Evolutionary conservation across 2,797 vertebrate species (phyloP).

Genomic region (Cryptoprocta ferox): DNA sequence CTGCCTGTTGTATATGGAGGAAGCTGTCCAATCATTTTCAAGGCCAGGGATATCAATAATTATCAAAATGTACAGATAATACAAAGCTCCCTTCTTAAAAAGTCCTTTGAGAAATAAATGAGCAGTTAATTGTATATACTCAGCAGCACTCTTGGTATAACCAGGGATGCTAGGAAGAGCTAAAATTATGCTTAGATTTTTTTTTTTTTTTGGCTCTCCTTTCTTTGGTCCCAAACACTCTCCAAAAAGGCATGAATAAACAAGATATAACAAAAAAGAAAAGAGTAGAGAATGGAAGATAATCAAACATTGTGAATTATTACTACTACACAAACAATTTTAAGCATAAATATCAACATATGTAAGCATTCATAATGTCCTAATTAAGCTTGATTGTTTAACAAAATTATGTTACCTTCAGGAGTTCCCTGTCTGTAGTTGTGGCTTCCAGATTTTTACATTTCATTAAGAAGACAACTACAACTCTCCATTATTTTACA

Average conservation of each 20-base stretch:
- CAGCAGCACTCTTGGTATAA: not conserved
- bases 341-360: not conserved
- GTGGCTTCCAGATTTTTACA: not conserved
- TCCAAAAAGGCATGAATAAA: not conserved
- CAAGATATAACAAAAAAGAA: not conserved
- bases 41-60: not conserved
- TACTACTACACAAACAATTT: not conserved
- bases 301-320: not conserved
- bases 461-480: not conserved
- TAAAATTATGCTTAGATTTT: not conserved
- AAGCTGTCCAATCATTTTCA: conserved; percentile 1
- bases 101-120: not conserved
- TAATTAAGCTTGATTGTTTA: not conserved
- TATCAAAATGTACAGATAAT: not conserved
- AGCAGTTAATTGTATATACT: not conserved
- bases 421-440: not conserved
- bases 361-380: not conserved
- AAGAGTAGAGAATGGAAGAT: not conserved
- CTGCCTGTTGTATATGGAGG: not conserved
- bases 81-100: not conserved
- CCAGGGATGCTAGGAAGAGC: not conserved
- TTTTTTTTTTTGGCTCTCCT: not conserved
- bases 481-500: not conserved
- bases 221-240: not conserved
- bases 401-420: not conserved